A percentile compares a stretch with the other conserved stretches of the same genome.
phyloP scores from a whole-genome alignment of 2,113 vertebrate species.

The Serilophus lunatus region DNA sequence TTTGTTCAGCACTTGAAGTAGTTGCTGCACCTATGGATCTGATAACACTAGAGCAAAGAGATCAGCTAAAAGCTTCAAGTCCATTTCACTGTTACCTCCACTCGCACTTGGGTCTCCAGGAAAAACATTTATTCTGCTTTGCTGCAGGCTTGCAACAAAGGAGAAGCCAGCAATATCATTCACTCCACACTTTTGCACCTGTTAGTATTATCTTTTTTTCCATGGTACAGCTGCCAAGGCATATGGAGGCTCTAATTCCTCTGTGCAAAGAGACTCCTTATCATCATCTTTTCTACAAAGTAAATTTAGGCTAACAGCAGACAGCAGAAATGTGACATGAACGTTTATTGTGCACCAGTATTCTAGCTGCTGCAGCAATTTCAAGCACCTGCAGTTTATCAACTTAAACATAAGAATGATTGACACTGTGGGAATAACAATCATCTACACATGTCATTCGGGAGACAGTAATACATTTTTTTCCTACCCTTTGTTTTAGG shows the following conservation, averaged over 20 bases:
- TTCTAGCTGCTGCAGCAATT: background rate
- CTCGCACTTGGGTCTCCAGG: background rate
- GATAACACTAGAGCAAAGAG: background rate
- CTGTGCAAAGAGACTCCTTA: background rate
- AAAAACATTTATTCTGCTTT: background rate
- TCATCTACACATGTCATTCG: background rate
- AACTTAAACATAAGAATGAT: constrained; percentile 15
- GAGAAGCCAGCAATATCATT: background rate
- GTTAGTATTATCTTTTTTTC: background rate
- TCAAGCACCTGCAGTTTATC: constrained; percentile 48
- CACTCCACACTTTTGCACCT: background rate
- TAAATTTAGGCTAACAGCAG: constrained; percentile 4
- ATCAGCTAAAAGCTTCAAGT: background rate
- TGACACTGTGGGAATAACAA: constrained; percentile 34
- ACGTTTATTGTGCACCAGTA: background rate
- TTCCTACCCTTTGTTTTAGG: background rate
- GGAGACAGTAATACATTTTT: background rate
- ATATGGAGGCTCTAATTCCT: constrained; percentile 1
- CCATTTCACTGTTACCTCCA: background rate
- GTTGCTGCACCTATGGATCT: background rate
- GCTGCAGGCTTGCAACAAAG: background rate
- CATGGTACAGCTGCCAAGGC: background rate
- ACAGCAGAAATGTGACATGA: background rate
- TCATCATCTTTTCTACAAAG: background rate
- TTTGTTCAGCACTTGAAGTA: background rate